Base-by-base conservation (phyloP, 2,797 vertebrate species). In the Syngnathus rostellatus region DNA sequence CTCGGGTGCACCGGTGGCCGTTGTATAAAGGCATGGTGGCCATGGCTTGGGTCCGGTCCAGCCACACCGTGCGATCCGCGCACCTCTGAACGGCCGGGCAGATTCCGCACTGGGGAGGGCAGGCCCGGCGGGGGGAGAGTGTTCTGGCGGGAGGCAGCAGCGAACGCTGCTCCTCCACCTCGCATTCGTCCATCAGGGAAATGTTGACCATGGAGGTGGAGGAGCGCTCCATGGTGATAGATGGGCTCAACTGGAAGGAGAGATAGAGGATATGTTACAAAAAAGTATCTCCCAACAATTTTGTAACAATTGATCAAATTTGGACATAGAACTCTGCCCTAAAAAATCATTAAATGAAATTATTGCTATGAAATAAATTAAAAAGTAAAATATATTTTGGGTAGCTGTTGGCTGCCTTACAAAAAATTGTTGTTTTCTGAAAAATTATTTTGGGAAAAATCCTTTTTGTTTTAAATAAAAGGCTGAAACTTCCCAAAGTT, bases 11-110 rank as follows among this genome's bases (percentile, higher is more conserved):
- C 10, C 84, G 79, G 40, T 85, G 79, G 62, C 89, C 85, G 2
- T 90, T 89, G 85, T 90, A 89, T 17, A 87, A 43, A 37, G 84
- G 86, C 0, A 75, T 81, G 58, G 85, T 79, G 63, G 86, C 79
- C 78, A 83, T 68, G 69, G 80, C 83, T 73, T 83, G 87, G 45
- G 85, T 83, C 37, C 87, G 62, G 77, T 89, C 87, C 73, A 83
- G 69, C 87, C 88, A 89, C 48, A 82, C 77, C 0, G 79, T 41
- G 64, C 67, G 82, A 25, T 86, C 80, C 0, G 57, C 25, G 0
- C 71, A 17, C 0, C 66, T 41, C 2, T 82, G 85, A 67, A 82
- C 51, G 0, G 69, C 68, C 69, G 75, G 86, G 71, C 88, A 86
- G 3, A 85, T 82, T 51, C 86, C 88, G 11, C 86, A 87, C 39